Base-by-base conservation (phyloP, 2,888 invertebrate genomes). In the Tineola bisselliella region DNA sequence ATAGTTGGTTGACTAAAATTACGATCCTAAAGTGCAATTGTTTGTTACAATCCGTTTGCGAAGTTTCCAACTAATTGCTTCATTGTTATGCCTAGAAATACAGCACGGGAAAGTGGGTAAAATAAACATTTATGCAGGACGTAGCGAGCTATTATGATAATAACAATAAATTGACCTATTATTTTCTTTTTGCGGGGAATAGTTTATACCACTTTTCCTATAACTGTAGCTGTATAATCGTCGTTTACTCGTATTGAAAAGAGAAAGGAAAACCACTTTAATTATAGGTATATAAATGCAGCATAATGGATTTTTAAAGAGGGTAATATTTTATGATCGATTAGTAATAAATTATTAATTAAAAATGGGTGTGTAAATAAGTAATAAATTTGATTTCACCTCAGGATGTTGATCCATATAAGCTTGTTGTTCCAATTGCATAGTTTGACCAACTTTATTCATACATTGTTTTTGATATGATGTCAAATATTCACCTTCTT, bases 371-470 rank as follows among this genome's bases (percentile, higher is more conserved):
- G n/a, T n/a, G n/a, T n/a, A n/a, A n/a, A n/a, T n/a, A n/a, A n/a
- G n/a, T n/a, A n/a, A n/a, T n/a, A n/a, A n/a, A n/a, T n/a, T 38
- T n/a, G 31, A 11, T 25, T 17, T 25, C 64, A 83, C 84, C 78
- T 84, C 83, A 11, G 83, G 81, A 63, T 84, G 84, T 59, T 71
- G 68, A 0, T 66, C 64, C 18, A 84, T 62, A 62, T 84, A 84
- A 0, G 77, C 70, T 63, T 84, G 83, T 54, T 84, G 81, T 61
- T 84, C 83, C 12, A 79, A 52, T 64, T 84, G 83, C 12, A 82
- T 63, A 0, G 77, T 72, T 62, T 68, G 71, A 0, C 76, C 77
- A 1, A 81, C 48, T 59, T 81, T 71, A 6, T 64, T 62, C 1
- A 68, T 68, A 62, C 82, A 81, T 59, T 77, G 71, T 0, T 70